Evolutionary conservation across 2,113 vertebrate genomes (phyloP), one percentile per base, ranked within the genome.

Genomic region (Xiphorhynchus elegans): DNA sequence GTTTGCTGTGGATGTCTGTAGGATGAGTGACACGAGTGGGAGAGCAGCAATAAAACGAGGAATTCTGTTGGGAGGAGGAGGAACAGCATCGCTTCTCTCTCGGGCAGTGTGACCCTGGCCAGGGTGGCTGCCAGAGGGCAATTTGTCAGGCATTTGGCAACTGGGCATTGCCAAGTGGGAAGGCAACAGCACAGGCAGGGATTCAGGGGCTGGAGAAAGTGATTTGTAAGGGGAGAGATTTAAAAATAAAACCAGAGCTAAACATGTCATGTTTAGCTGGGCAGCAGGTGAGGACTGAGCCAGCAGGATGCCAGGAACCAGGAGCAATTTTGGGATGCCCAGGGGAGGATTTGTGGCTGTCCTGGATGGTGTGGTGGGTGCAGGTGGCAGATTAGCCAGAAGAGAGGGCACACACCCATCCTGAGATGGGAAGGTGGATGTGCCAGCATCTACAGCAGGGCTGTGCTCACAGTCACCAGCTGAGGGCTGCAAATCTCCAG

Each of bases 401-500:
- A 60, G 53, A 13, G 76, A 55, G 66, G 50, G 31, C 29, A 8
- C 10, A 8, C 19, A 21, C 2, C 28, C 37, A 1, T 11, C 40
- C 66, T 52, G 86, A 20, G 16, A 25, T 12, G 40, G 21, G 40
- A 80, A 15, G 1, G 3, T 0, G 21, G 40, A 2, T 8, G 13
- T 72, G 19, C 16, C 26, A 2, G 2, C 8, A 25, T 24, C 26
- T 37, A 52, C 52, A 4, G 44, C 1, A 1, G 29, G 59, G 91
- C 93, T 91, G 56, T 93, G 84, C 89, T 35, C 5, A 6, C 10
- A 35, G 5, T 79, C 77, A 33, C 95, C 95, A 92, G 89, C n/a
- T 85, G 96, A 73, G 89, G 95, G 94, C 95, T 85, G 39, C 35
- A 11, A 12, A 84, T 24, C 77, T 42, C 91, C 80, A 79, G 73